Percentiles rank a stretch among this genome's conserved stretches.
Conservation (phyloP, 2,888 invertebrate species). For the Phaonia tiefii region DNA sequence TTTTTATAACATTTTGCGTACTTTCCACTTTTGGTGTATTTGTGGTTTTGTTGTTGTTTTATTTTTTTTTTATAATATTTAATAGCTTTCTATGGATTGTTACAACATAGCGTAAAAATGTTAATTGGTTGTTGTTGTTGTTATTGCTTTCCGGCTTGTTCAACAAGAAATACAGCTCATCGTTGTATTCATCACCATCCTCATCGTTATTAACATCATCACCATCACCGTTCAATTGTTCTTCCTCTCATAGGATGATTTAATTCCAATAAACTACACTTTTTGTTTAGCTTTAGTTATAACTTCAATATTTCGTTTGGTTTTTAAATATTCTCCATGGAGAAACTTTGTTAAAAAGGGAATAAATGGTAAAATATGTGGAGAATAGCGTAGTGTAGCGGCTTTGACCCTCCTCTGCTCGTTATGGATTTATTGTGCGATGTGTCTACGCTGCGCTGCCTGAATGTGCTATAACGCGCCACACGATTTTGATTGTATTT, state of each 20-base stretch:
- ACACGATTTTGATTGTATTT: conserved; percentile 56
- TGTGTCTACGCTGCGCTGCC: conserved; percentile 55
- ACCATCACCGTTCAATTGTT: not conserved
- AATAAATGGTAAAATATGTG: not conserved
- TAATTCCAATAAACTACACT: not conserved
- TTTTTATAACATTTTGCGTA: conserved; percentile 54
- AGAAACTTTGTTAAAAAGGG: conserved; percentile 5
- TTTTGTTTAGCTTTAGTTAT: conserved; percentile 1
- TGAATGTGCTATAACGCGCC: conserved; percentile 55
- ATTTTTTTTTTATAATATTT: conserved; percentile 46
- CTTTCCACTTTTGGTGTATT: conserved; percentile 52
- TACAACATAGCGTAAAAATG: conserved; percentile 56
- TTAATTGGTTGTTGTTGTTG: conserved; percentile 49
- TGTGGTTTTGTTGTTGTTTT: no score
- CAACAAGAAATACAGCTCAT: conserved; percentile 38
- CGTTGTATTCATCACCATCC: no score
- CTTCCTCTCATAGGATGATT: conserved; percentile 24
- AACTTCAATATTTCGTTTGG: not conserved
- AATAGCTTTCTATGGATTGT: conserved; percentile 50
- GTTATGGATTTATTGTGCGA: not conserved
- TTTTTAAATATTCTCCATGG: not conserved
- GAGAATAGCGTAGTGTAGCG: conserved; percentile 5
- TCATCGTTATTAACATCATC: conserved; percentile 18
- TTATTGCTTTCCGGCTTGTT: conserved; percentile 62
- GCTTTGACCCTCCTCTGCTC: conserved; percentile 8